phyloP scores from a whole-genome alignment of 2,113 vertebrate species.

The Oryzias woworae region DNA sequence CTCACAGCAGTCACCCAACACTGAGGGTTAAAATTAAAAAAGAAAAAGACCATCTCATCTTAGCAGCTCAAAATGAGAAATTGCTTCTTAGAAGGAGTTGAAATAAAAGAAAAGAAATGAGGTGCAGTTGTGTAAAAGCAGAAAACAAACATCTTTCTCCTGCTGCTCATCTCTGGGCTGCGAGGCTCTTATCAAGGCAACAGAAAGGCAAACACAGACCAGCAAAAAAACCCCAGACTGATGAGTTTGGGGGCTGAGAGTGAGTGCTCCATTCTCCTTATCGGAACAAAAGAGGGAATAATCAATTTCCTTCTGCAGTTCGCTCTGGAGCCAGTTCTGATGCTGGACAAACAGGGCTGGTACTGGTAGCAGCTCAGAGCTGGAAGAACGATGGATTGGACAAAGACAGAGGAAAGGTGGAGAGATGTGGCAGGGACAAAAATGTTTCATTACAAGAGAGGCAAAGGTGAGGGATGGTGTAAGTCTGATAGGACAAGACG shows the following conservation, averaged over 20 bases:
- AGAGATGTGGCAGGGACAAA: too few relatives aligned
- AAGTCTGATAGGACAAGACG: too few relatives aligned
- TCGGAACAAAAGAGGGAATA: conserved; percentile 34
- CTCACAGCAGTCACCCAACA: conserved; percentile 45
- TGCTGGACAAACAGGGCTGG: too few relatives aligned
- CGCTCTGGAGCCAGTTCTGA: too few relatives aligned
- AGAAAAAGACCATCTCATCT: conserved; percentile 35
- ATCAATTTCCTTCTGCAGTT: conserved; percentile 43
- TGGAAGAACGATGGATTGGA: too few relatives aligned
- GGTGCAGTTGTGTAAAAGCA: conserved; percentile 6
- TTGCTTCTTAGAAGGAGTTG: conserved; percentile 39
- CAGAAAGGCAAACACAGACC: conserved; percentile 37
- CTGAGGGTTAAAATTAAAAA: conserved; percentile 49
- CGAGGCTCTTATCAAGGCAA: conserved; percentile 43
- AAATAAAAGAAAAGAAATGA: conserved; percentile 22
- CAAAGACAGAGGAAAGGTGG: too few relatives aligned
- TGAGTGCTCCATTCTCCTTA: conserved; percentile 30
- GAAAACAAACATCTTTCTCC: conserved; percentile 38
- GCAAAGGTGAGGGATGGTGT: too few relatives aligned
- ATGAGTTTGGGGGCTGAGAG: conserved; percentile 17
- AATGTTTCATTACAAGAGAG: too few relatives aligned
- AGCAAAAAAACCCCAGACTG: conserved; percentile 27
- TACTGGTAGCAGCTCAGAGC: too few relatives aligned
- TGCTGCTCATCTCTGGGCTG: conserved; percentile 14
- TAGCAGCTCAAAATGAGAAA: conserved; percentile 44